Percentiles rank a stretch among this genome's conserved stretches.
Evolutionary conservation across 2,888 invertebrate species (phyloP).

Genomic region (Phengaris alcon): DNA sequence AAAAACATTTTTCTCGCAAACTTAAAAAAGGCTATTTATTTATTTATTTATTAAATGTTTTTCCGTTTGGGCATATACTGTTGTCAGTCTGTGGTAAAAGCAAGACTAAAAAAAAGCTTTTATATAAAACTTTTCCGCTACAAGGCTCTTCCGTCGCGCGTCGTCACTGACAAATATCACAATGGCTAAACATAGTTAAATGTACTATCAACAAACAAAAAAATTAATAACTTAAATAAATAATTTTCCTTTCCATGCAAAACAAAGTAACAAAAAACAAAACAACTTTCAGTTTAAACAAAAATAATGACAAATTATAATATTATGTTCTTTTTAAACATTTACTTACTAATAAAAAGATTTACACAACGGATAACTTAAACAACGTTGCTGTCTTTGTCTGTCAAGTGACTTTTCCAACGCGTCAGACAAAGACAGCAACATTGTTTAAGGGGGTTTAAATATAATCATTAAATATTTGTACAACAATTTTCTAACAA

Average conservation of each 20-base stretch:
- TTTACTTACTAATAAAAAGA: not conserved
- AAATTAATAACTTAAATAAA: conserved; percentile 20
- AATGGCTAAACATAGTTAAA: conserved; percentile 42
- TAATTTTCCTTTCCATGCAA: conserved; percentile 7
- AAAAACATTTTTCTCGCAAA: not conserved
- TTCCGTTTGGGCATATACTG: not conserved
- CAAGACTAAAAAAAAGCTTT: not conserved
- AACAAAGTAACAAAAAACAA: conserved; percentile 22
- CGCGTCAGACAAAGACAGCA: too few species aligned
- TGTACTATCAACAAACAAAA: conserved; percentile 20
- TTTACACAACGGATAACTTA: too few species aligned
- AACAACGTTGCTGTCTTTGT: too few species aligned
- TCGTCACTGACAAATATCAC: conserved; percentile 35
- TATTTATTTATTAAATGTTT: not conserved
- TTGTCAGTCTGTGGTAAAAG: not conserved
- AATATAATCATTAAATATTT: conserved; percentile 24
- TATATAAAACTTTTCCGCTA: conserved; percentile 3
- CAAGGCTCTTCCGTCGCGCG: conserved; percentile 4
- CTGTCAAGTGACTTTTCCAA: too few species aligned
- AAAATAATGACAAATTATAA: conserved; percentile 36
- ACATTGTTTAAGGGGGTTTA: not conserved
- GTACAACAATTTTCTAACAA: conserved; percentile 9
- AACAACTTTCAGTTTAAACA: conserved; percentile 30
- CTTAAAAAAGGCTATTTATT: not conserved
- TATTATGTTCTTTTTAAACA: conserved; percentile 33